These are phyloP conservation scores for Drosophila fungiperda DNA, from an alignment of 2,888 invertebrate genomes.

Conservation along the genomic window DNA sequence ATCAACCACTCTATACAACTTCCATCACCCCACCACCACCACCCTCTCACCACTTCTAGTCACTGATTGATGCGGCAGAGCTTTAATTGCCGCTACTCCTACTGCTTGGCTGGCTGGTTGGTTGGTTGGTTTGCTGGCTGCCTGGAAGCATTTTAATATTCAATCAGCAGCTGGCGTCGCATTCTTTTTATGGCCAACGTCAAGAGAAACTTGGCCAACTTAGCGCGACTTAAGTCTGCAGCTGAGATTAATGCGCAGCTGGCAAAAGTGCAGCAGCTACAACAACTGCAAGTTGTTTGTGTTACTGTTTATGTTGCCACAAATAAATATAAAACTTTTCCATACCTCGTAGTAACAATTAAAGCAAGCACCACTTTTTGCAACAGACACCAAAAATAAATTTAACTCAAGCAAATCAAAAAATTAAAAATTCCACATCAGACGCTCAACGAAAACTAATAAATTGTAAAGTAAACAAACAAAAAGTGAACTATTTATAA, in stretches of 20 bases:
- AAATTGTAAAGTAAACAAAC: not conserved
- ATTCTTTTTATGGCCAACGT: slow-evolving; percentile 55
- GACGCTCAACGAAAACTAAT: not conserved
- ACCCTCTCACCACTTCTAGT: not conserved
- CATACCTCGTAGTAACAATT: slow-evolving; percentile 50
- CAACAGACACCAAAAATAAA: not conserved
- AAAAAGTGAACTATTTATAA: not conserved
- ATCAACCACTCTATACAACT: slow-evolving; percentile 2
- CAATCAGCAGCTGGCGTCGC: slow-evolving; percentile 72
- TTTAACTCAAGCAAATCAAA: not conserved
- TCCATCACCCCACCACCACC: not conserved
- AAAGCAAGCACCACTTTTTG: slow-evolving; percentile 22
- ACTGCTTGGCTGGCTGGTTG: not conserved
- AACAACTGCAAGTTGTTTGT: slow-evolving; percentile 25
- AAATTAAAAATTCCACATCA: not conserved
- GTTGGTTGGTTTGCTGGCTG: not conserved
- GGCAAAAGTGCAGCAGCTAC: slow-evolving; percentile 49
- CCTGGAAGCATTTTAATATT: slow-evolving; percentile 71
- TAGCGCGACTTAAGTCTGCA: slow-evolving; percentile 35
- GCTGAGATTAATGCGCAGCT: slow-evolving; percentile 65
- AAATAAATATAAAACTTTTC: slow-evolving; percentile 51
- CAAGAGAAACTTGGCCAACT: slow-evolving; percentile 47
- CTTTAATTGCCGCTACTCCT: slow-evolving; percentile 59
- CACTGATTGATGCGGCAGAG: slow-evolving; percentile 70
- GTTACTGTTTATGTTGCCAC: slow-evolving; percentile 50